Evolutionary conservation across 1,140 invertebrate species (phyloP).

Genomic region (Araneus ventricosus): DNA sequence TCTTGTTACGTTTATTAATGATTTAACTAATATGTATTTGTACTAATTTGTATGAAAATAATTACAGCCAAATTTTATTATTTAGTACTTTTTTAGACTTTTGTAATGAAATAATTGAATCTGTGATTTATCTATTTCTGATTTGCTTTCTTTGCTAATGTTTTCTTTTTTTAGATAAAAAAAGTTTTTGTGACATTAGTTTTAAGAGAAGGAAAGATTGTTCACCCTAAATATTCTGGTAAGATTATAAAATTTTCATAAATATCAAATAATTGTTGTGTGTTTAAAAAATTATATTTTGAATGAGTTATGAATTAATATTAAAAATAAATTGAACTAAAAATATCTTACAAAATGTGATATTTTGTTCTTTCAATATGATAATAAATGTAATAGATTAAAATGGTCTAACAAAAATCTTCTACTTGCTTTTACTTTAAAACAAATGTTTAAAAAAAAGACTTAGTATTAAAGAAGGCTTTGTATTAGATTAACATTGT

Average conservation of each 20-base stretch:
- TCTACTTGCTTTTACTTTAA: too few relatives aligned
- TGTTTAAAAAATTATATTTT: not conserved
- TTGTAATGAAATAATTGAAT: not conserved
- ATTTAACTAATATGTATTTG: too few relatives aligned
- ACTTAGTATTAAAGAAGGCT: too few relatives aligned
- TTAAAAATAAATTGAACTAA: not conserved
- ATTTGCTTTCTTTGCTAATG: not conserved
- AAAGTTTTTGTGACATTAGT: not conserved
- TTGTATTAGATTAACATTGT: too few relatives aligned
- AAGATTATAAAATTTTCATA: not conserved
- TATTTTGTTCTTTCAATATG: not conserved
- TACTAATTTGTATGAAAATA: too few relatives aligned
- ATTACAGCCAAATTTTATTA: too few relatives aligned
- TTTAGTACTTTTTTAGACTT: too few relatives aligned
- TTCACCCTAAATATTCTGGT: conserved; percentile 48
- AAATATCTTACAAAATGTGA: not conserved
- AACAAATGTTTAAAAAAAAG: too few relatives aligned
- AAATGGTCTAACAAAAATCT: too few relatives aligned
- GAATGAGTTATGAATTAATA: not conserved
- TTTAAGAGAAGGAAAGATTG: conserved; percentile 37
- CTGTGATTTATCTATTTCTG: not conserved
- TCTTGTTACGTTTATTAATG: not conserved
- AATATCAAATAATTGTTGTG: not conserved
- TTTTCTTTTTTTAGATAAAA: conserved; percentile 26
- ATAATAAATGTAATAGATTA: not conserved